Conservation (phyloP, 2,113 vertebrate genomes). For the Sardina pilchardus region DNA sequence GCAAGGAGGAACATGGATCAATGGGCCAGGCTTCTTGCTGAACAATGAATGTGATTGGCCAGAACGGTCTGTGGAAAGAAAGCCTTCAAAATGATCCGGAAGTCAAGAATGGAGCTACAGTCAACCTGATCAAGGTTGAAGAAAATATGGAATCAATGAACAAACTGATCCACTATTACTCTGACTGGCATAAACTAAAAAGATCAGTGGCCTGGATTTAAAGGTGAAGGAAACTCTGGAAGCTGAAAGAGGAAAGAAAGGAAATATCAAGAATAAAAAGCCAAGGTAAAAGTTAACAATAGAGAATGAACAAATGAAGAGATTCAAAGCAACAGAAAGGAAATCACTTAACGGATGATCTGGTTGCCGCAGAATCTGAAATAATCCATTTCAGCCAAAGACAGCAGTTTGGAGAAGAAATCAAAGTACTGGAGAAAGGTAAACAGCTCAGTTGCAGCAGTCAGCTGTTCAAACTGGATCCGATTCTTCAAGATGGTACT, state of each 20-base stretch:
- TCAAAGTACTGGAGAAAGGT: too few species aligned
- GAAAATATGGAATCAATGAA: constrained; percentile 19
- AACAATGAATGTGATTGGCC: constrained; percentile 18
- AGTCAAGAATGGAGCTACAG: constrained; percentile 30
- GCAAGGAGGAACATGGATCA: constrained; percentile 27
- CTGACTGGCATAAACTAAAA: constrained; percentile 33
- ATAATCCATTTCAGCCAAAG: too few species aligned
- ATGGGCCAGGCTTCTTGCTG: constrained; percentile 21
- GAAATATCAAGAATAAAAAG: background rate
- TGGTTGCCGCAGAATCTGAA: too few species aligned
- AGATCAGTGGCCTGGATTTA: constrained; percentile 30
- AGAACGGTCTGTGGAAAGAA: background rate
- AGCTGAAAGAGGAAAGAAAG: constrained; percentile 23
- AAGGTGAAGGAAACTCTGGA: background rate
- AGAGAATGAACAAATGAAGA: constrained; percentile 29
- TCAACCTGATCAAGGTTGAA: constrained; percentile 24
- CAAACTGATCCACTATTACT: constrained; percentile 19
- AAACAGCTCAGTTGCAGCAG: too few species aligned
- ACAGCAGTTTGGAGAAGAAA: too few species aligned
- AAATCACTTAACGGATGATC: constrained; percentile 22
- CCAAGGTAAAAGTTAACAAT: constrained; percentile 6
- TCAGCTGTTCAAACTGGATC: too few species aligned
- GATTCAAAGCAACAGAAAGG: constrained; percentile 20
- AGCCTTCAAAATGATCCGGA: constrained; percentile 22
- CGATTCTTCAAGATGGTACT: too few species aligned